Evolutionary conservation across 2,797 vertebrate genomes (phyloP).

Genomic region (Diplodus puntazzo): DNA sequence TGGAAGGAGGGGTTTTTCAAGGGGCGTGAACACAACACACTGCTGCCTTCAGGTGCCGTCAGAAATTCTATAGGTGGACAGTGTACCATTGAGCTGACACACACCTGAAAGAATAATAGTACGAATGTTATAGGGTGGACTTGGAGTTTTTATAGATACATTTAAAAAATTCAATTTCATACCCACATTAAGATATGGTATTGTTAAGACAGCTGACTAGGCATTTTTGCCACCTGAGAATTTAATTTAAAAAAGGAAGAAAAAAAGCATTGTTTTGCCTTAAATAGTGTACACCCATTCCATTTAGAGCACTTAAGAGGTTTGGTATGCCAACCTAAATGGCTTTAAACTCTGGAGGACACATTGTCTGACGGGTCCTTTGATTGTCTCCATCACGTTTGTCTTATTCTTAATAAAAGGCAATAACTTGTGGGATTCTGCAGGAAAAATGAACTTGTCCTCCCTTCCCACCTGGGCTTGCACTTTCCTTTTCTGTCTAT

Average conservation of each 20-base stretch:
- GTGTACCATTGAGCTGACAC: no score
- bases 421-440: background rate
- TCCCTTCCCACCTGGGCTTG: no score
- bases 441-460: background rate
- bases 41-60: constrained; percentile 51
- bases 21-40: constrained; percentile 54
- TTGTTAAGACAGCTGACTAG: background rate
- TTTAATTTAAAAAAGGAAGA: background rate
- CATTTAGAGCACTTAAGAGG: background rate
- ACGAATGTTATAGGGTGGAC: background rate
- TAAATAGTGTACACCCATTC: background rate
- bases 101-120: background rate
- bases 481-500: background rate
- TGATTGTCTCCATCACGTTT: background rate
- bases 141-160: background rate
- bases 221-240: background rate
- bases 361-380: background rate
- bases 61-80: background rate
- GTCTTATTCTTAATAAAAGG: background rate
- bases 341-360: background rate
- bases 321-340: background rate
- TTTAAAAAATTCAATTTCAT: background rate
- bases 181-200: background rate
- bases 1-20: constrained; percentile 28
- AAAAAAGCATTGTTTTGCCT: background rate